Evolutionary conservation across 2,797 vertebrate genomes (phyloP).

Genomic region (Novumbra hubbsi): DNA sequence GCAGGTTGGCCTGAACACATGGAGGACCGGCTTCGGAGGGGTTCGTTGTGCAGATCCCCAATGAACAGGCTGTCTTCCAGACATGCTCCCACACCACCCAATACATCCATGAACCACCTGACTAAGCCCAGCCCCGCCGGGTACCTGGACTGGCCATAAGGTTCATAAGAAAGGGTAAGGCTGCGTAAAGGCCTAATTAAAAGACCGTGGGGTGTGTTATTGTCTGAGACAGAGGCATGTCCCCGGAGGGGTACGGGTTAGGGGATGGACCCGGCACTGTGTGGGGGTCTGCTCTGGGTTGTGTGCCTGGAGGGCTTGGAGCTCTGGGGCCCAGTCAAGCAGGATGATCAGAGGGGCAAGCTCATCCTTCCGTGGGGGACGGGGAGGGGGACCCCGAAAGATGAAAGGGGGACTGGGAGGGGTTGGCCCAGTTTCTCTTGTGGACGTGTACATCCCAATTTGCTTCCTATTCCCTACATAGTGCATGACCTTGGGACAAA

Average conservation of each 20-base stretch:
- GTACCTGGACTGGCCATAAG: too few species aligned
- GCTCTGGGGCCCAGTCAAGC: slow-evolving; percentile 56
- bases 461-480: slow-evolving; percentile 15
- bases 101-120: too few species aligned
- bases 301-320: slow-evolving; percentile 42
- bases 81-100: too few species aligned
- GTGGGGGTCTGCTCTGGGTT: slow-evolving; percentile 9
- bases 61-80: too few species aligned
- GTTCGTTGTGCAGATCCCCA: too few species aligned
- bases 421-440: slow-evolving; percentile 10
- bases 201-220: slow-evolving; percentile 32
- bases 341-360: slow-evolving; percentile 36
- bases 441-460: slow-evolving; percentile 3
- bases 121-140: too few species aligned
- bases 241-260: background rate
- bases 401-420: slow-evolving; percentile 24
- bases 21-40: too few species aligned
- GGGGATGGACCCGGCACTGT: background rate
- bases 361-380: slow-evolving; percentile 28
- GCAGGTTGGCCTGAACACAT: too few species aligned
- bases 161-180: background rate
- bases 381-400: slow-evolving; percentile 6
- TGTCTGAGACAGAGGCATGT: slow-evolving; percentile 17
- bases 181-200: slow-evolving; percentile 47
- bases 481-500: background rate